Conservation (phyloP, 2,888 invertebrate species). For the Pseudoips prasinana region DNA sequence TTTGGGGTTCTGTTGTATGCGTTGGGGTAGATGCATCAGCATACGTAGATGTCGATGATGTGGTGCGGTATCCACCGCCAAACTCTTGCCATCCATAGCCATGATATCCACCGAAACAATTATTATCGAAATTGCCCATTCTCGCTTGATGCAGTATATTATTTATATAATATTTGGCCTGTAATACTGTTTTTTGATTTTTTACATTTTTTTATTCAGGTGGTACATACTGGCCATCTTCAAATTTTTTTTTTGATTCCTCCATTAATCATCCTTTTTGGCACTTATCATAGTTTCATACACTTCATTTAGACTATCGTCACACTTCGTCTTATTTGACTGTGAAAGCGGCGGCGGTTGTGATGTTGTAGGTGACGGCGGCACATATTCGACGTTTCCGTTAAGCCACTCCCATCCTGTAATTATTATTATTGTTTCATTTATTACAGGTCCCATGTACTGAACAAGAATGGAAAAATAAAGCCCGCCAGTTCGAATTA, state of each 20-base stretch:
- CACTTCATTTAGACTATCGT: constrained; percentile 1
- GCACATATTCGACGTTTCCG: not conserved
- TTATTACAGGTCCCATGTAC: constrained; percentile 8
- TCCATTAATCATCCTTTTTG: constrained; percentile 12
- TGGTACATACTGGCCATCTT: constrained; percentile 17
- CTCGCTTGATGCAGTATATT: constrained; percentile 12
- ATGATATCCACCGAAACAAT: constrained; percentile 3
- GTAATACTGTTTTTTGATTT: constrained; percentile 8
- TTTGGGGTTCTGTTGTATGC: too few species aligned
- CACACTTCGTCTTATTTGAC: not conserved
- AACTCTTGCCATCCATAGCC: constrained; percentile 2
- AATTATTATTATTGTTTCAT: too few species aligned
- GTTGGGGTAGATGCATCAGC: too few species aligned
- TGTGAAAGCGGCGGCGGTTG: not conserved
- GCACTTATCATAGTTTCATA: constrained; percentile 10
- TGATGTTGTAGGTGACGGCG: not conserved
- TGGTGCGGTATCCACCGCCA: constrained; percentile 4
- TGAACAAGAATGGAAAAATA: constrained; percentile 10
- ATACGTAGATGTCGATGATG: not conserved
- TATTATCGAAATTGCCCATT: constrained; percentile 7
- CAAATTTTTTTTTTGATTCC: constrained; percentile 15
- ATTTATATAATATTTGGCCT: constrained; percentile 20
- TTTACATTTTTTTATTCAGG: constrained; percentile 14
- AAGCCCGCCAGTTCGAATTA: constrained; percentile 6
- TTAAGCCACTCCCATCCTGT: not conserved